Base-by-base conservation (phyloP, 2,797 vertebrate genomes). In the Cottoperca gobio region DNA sequence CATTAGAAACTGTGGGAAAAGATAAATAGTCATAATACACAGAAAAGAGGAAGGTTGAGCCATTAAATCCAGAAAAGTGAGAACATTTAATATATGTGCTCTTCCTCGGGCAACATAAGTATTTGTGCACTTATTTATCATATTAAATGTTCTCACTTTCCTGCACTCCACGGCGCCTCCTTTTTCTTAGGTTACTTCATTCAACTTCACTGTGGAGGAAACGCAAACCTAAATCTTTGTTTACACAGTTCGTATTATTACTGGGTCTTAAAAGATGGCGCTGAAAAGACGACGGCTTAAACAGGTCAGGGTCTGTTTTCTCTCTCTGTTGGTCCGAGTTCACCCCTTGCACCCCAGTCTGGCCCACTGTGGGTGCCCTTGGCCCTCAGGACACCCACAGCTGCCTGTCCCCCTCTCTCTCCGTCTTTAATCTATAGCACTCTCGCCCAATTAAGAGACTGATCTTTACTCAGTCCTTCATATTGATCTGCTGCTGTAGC, bases 391-490 rank as follows among this genome's bases (percentile, higher is more conserved):
- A 79, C 50, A 14, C 75, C 71, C 63, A 59, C 84, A 83, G 86
- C 87, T 84, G 85, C 81, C 67, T 1, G 60, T 24, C 62, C 70
- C 55, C 54, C 49, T 62, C 63, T 40, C 60, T 40, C 28, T 60
- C 63, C 6, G 39, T 86, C 85, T 91, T 89, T 88, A 91, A 85
- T 90, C 90, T 76, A 28, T 53, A 57, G 48, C 55, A 52, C 84
- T 82, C 59, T 77, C 35, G 40, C 73, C 86, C 79, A 94, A 90
- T 94, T 94, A 93, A 86, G 66, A 61, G 71, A 46, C 87, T 90
- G 85, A 91, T 92, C 85, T 90, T 91, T 81, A 81, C 84, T 88
- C 83, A 83, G 73, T 72, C 82, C 49, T 59, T 67, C 3, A 12
- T 83, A 91, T 92, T 88, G 93, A 93, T 93, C 88, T 61, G 52